Base-by-base conservation (phyloP, 1,140 invertebrate species). In the Centruroides vittatus region DNA sequence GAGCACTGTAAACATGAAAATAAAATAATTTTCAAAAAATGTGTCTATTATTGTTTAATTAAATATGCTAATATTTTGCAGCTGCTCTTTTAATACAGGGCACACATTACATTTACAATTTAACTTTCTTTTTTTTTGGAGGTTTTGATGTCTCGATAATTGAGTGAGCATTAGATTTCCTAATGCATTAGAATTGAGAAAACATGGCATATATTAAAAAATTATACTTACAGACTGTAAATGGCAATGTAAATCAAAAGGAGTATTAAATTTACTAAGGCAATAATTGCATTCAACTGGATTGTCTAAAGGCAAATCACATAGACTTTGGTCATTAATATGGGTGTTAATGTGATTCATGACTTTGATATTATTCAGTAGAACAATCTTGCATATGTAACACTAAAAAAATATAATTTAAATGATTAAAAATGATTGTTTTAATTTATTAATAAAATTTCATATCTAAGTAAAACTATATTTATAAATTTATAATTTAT, bases 261-360 rank as follows among this genome's bases (percentile, higher is more conserved):
- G 73, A 10, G 74, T 74, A 61, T 74, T 73, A 68, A 76, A 76
- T 65, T 74, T 71, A 59, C 71, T 72, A 64, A 71, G 75, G 65
- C 75, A 76, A 60, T 75, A 72, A 66, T 73, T 74, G 65, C 75
- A 76, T 64, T 74, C 73, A 2, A 70, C 73, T 4, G 75, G 68
- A 63, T 76, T 73, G 65, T 66, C 71, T 36, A 76, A 69, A 63
- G 75, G 73, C 12, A 75, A 67, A 61, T 74, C 74, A 55, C 70
- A 70, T 57, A 73, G 73, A 65, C 71, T 72, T 53, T 71, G 70
- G 53, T 69, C 69, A 62, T 73, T 73, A 46, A 75, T 74, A 59
- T 75, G 73, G 59, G 70, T 71, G 58, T 73, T 71, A 49, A 75
- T 69, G 61, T 75, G 74, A 65, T 70, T 70, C 74, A 75, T 75